Base-by-base conservation (phyloP, 2,888 invertebrate species). In the Eupithecia subfuscata region DNA sequence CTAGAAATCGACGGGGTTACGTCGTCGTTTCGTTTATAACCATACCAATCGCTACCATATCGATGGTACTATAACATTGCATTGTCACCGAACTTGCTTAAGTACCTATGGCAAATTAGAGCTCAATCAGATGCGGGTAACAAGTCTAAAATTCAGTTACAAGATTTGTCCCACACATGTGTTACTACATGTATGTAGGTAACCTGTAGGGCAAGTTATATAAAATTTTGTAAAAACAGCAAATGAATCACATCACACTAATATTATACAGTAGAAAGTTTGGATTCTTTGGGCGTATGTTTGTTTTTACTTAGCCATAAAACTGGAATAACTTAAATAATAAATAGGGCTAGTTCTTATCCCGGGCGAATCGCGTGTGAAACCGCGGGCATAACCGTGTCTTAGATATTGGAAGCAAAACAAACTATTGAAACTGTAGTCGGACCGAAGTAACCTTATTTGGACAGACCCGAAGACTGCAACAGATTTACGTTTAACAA, bases 401-500 rank as follows among this genome's bases (percentile, higher is more conserved):
- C 12, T 60, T 25, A 25, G 14, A 12, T 60, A 60, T 60, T 56
- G 22, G 0, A 56, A 60, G 25, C 25, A 60, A 60, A 60, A 60
- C 25, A 14, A 60, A 60, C 11, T 22, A 56, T 56, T 11, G 22
- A 56, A 56, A 22, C 22, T 14, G 60, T 22, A 25, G 22, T 25
- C 25, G 0, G 60, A 25, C 25, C 60, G 9, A 56, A 22, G 56
- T 12, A 14, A 25, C 60, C 60, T 60, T 60, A 60, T 60, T 56
- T 22, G 56, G 25, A 60, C 5, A 25, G 12, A 12, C 22, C 14
- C 60, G 60, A 60, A 25, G 60, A 60, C 5, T 2, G 3, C 12
- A 56, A 52, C 12, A 60, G 60, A 60, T 60, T 60, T 60, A 60
- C 60, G 25, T 25, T 56, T 25, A 60, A 60, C 60, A 25, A 60